phyloP scores from a whole-genome alignment of 2,113 vertebrate genomes.

The Xerus inauris region DNA sequence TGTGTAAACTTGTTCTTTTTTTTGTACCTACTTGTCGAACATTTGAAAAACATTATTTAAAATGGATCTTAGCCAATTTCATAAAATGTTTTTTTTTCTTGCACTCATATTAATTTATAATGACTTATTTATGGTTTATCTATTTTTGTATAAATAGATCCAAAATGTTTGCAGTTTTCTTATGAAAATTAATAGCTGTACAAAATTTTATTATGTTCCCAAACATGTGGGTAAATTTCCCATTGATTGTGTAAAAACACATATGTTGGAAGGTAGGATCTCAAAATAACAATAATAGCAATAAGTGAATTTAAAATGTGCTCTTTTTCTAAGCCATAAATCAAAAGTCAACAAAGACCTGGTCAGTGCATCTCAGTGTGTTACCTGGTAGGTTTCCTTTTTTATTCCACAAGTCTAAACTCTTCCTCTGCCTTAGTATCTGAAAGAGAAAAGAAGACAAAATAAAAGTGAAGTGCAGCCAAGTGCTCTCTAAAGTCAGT shows the following conservation, averaged over 20 bases:
- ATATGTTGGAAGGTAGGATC: neutral
- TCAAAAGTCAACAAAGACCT: neutral
- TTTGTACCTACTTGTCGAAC: neutral
- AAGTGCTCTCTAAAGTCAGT: neutral
- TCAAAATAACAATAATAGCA: neutral
- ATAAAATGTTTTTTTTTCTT: neutral
- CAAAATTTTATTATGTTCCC: neutral
- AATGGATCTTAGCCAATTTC: neutral
- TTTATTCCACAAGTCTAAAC: neutral
- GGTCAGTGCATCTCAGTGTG: neutral
- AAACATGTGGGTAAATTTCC: neutral
- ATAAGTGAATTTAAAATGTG: neutral
- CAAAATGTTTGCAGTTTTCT: neutral
- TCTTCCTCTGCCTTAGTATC: neutral
- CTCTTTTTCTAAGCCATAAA: neutral
- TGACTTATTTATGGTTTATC: neutral
- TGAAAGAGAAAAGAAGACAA: neutral
- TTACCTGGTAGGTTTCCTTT: neutral
- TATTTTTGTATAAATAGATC: constrained; percentile 9
- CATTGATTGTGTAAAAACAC: neutral
- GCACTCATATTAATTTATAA: neutral
- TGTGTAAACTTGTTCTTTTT: neutral
- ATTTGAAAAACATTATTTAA: neutral
- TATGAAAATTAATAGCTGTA: neutral
- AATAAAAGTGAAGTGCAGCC: neutral